Base-by-base conservation (phyloP, 2,797 vertebrate species). In the Rhodeus uyekii region DNA sequence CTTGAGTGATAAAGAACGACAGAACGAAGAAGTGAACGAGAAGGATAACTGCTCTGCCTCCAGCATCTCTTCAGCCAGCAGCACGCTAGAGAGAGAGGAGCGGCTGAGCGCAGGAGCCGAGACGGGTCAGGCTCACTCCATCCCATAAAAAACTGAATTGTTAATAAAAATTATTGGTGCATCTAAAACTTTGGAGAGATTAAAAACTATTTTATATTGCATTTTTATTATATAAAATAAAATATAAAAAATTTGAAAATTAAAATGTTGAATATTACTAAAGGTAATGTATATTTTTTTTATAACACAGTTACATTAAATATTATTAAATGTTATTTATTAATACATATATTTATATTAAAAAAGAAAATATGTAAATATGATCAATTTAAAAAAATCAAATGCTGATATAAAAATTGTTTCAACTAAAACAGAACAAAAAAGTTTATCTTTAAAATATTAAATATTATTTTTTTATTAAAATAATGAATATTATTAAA, bases 31-130 rank as follows among this genome's bases (percentile, higher is more conserved):
- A 85, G 95, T 98, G 92, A 98, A 99, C 0, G 97, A 99, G 89
- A 97, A 97, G 84, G 97, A 99, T 91, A 97, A 97, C 94, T 98
- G 97, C 89, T 98, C 97, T 0, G 96, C 96, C 85, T 99, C 97
- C 90, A 97, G 97, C 92, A 96, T 98, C 93, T 99, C 97, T 0
- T 99, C 97, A 1, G 95, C 96, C 94, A 97, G 97, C 92, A 98
- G 97, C 94, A 98, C 96, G 61, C 92, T 98, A 92, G 97, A 98
- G 89, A 94, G 96, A 88, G 97, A 98, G 88, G 96, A 97, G 87
- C 95, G 94, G 84, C 93, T 94, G 80, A 92, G 92, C 88, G 93
- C 91, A 88, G 91, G 92, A 90, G 91, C 88, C 74, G 94, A 95
- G 84, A 92, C 95, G 82, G 96, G 96, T 98, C n/a, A n/a, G n/a